These are phyloP conservation scores for Pristis pectinata DNA, from an alignment of 2,797 vertebrate genomes.

Conservation along the genomic window DNA sequence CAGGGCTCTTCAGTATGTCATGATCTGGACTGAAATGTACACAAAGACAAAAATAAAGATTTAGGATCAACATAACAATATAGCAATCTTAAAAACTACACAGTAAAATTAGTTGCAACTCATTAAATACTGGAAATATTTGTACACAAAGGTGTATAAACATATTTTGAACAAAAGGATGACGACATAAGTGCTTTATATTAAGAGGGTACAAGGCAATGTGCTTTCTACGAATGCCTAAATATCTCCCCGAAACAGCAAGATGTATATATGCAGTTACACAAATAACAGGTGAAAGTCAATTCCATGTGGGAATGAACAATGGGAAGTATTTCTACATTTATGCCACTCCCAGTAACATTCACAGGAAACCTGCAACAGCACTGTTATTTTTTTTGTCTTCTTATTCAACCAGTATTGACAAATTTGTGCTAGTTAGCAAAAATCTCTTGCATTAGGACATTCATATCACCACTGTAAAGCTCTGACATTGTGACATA, in stretches of 20 bases:
- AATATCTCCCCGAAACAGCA: background rate
- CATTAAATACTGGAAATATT: background rate
- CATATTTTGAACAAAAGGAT: conserved; percentile 21
- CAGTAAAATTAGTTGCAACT: conserved; percentile 16
- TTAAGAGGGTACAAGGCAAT: conserved; percentile 24
- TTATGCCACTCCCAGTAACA: background rate
- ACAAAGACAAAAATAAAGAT: conserved; percentile 22
- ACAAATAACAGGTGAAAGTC: conserved; percentile 8
- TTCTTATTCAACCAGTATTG: background rate
- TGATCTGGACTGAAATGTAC: background rate
- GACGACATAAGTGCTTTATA: conserved; percentile 29
- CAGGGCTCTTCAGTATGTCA: background rate
- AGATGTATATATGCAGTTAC: background rate
- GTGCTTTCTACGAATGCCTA: conserved; percentile 13
- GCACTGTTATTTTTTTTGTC: background rate
- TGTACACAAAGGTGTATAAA: background rate
- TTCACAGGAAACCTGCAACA: background rate
- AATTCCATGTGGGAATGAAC: background rate
- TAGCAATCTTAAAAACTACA: conserved; percentile 27
- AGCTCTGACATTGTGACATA: background rate
- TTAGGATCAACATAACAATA: conserved; percentile 3
- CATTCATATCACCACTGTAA: background rate
- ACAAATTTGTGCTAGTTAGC: background rate
- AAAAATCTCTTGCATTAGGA: background rate
- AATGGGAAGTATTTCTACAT: background rate